Conservation (phyloP, 1,140 invertebrate species). For the Gonioctena quinquepunctata region DNA sequence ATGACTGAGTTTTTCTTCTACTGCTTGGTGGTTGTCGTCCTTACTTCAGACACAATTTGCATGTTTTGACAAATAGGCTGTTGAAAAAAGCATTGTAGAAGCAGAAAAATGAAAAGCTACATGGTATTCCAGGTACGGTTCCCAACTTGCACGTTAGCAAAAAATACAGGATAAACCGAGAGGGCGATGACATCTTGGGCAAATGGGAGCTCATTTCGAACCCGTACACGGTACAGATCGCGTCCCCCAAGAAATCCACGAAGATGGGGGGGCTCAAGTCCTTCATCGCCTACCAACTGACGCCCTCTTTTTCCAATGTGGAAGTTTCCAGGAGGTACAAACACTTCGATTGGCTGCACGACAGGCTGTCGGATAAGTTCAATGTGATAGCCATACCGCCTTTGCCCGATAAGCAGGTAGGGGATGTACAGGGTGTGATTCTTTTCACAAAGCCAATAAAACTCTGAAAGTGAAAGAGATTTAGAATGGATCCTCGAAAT, state of each 20-base stretch:
- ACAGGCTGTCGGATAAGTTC: conserved; percentile 91
- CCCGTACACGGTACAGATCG: conserved; percentile 81
- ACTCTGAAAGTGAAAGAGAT: too few species aligned
- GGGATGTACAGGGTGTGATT: too few species aligned
- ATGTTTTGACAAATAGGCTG: too few species aligned
- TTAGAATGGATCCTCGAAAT: too few species aligned
- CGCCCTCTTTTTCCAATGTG: conserved; percentile 92
- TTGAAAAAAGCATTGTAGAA: too few species aligned
- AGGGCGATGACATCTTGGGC: conserved; percentile 36
- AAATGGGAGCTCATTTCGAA: conserved; percentile 73
- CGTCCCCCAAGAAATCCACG: conserved; percentile 94
- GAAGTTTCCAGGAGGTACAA: conserved; percentile 96
- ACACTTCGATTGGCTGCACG: conserved; percentile 98
- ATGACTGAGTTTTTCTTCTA: too few species aligned
- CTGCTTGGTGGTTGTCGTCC: too few species aligned
- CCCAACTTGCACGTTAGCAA: conserved; percentile 22
- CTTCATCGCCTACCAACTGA: conserved; percentile 95
- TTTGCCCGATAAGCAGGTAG: conserved; percentile 91
- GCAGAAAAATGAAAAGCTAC: too few species aligned
- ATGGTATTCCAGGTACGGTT: conserved; percentile 29
- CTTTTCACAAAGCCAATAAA: too few species aligned
- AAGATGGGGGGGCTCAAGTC: conserved; percentile 97
- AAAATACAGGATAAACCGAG: conserved; percentile 35
- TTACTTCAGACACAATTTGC: too few species aligned
- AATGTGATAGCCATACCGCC: conserved; percentile 93